phyloP scores from a whole-genome alignment of 2,888 invertebrate species.

The Artemia sp. region DNA sequence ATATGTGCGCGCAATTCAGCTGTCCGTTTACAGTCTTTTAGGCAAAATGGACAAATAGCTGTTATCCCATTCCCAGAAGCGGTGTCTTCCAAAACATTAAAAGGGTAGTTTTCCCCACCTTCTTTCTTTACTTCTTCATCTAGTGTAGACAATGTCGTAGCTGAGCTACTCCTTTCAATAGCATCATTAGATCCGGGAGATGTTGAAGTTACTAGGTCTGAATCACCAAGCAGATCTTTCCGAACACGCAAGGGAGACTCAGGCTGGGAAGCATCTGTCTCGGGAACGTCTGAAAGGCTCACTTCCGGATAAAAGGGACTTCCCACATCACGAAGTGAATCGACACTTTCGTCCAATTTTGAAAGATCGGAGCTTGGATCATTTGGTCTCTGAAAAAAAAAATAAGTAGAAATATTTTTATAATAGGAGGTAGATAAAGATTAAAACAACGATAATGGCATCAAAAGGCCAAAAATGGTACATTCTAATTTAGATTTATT shows the following conservation, averaged over 20 bases:
- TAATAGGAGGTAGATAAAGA: too few relatives aligned
- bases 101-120: slow-evolving; percentile 19
- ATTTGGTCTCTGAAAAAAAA: slow-evolving; percentile 5
- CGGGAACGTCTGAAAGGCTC: slow-evolving; percentile 13
- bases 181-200: slow-evolving; percentile 13
- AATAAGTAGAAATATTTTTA: not conserved
- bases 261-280: slow-evolving; percentile 10
- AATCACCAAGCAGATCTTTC: slow-evolving; percentile 5
- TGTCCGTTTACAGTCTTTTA: slow-evolving; percentile 23
- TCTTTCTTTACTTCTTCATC: slow-evolving; percentile 4
- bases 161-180: slow-evolving; percentile 9
- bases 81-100: slow-evolving; percentile 20
- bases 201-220: not conserved
- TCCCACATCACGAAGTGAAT: not conserved
- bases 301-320: slow-evolving; percentile 14
- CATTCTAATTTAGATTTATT: too few relatives aligned
- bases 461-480: too few relatives aligned
- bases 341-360: slow-evolving; percentile 3
- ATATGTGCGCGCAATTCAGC: slow-evolving; percentile 23
- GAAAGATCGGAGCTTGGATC: not conserved
- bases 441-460: too few relatives aligned
- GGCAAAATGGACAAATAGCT: slow-evolving; percentile 23
- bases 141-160: slow-evolving; percentile 7
- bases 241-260: slow-evolving; percentile 11
- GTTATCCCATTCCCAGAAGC: slow-evolving; percentile 9